These are phyloP conservation scores for Chaunax sp. DNA, from an alignment of 2,797 vertebrate genomes.

Conservation along the genomic window DNA sequence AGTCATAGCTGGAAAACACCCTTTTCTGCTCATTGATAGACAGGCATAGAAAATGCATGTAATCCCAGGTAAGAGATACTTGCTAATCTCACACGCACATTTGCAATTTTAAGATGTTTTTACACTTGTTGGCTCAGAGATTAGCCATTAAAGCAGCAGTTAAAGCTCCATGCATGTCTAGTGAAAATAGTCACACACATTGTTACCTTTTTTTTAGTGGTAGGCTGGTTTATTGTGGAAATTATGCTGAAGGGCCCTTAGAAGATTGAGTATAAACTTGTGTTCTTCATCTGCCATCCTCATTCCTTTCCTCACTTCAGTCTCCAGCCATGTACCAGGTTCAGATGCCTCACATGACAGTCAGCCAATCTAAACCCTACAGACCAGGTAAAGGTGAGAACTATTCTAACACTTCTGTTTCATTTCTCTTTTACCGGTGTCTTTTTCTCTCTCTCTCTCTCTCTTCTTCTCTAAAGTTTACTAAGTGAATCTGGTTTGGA, in stretches of 20 bases:
- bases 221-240: constrained; percentile 31
- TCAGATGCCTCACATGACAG: constrained; percentile 96
- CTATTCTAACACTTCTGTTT: constrained; percentile 18
- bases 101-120: background rate
- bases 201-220: constrained; percentile 1
- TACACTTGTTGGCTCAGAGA: background rate
- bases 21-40: constrained; percentile 15
- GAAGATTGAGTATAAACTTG: constrained; percentile 25
- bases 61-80: constrained; percentile 62
- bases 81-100: constrained; percentile 22
- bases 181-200: constrained; percentile 5
- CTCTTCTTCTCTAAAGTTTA: background rate
- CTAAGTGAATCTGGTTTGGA: background rate
- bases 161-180: constrained; percentile 1
- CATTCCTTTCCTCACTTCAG: constrained; percentile 76
- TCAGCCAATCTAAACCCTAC: constrained; percentile 99
- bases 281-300: constrained; percentile 36
- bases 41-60: constrained; percentile 71
- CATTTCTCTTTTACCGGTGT: background rate
- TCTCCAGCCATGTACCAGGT: constrained; percentile 96
- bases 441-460: too few species aligned
- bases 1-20: background rate
- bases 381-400: constrained; percentile 99
- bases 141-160: constrained; percentile 13
- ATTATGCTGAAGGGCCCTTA: constrained; percentile 1